Evolutionary conservation across 2,797 vertebrate species (phyloP), one percentile per base, ranked within the genome.

Genomic region (Tapirus indicus): DNA sequence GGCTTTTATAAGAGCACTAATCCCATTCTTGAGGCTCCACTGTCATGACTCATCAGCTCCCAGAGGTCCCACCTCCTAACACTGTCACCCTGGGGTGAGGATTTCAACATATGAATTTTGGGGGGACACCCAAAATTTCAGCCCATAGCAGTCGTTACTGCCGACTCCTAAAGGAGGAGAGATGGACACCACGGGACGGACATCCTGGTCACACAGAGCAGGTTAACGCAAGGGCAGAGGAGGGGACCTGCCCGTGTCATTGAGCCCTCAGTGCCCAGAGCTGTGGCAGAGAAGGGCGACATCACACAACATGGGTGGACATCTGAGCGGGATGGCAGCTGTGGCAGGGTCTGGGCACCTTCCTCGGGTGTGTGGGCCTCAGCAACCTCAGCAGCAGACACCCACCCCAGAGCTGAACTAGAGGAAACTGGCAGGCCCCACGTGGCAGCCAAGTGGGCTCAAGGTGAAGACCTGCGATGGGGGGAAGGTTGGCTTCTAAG

Each of bases 171-270:
- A 77, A 92, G 47, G 21, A 47, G 32, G 29, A 32, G 47, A 78
- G 60, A 12, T 5, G 38, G 44, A 44, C 38, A 29, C 85, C 21
- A 58, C 0, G 6, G 27, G 41, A 86, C n/a, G 20, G 47, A 27
- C 23, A 6, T 38, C 27, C 52, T 72, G 62, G 49, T 80, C 47
- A 56, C 58, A 25, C 6, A 16, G 56, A 54, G 17, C 62, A 27
- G 62, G 49, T 41, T 52, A 27, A 29, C 58, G 60, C 52, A 41
- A 71, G 20, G 18, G 32, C 54, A 21, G 82, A 29, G n/a, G 52
- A 32, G 2, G 23, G n/a, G 1, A 14, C 4, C 54, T n/a, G 60
- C 23, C 41, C 1, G 0, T 8, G 62, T 25, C 54, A 20, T 3
- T 6, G 52, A 80, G 72, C 35, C 56, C 20, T 52, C 7, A 0